Evolutionary conservation across 2,797 vertebrate species (phyloP), one percentile per base, ranked within the genome.

Genomic region (Lateolabrax maculatus): DNA sequence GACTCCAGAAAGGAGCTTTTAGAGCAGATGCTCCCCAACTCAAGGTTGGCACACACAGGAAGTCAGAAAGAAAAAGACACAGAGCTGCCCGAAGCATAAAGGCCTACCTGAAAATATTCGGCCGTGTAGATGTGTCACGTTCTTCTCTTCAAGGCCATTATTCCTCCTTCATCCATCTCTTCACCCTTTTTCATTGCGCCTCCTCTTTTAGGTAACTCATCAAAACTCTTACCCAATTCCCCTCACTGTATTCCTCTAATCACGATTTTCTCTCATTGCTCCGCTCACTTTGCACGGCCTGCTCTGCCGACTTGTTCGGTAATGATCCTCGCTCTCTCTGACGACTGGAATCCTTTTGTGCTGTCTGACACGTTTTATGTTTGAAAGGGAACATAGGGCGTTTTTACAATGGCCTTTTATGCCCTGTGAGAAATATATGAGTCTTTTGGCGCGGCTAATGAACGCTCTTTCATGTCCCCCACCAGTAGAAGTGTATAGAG

Each of bases 381-480:
- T 89, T 93, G 89, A 93, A 92, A 93, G 89, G 87, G 89, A 93
- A 92, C 90, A 92, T 90, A 92, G 92, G 90, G 88, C 80, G 64
- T 87, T 91, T 93, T 92, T 90, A 93, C 93, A 94, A 93, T 94
- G 94, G 89, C 86, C 93, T 90, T 93, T 93, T 91, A 92, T 94
- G 89, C 92, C 92, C 92, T 91, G 88, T 86, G 92, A 92, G 91
- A 92, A 93, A 93, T 93, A 92, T 94, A 93, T 77, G 90, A 93
- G 92, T 90, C 90, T 93, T 91, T 93, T 85, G 92, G 90, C 41
- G 71, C 73, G 11, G 87, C 89, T 93, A 93, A 93, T 93, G 92
- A 94, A 93, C 86, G 88, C 82, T 77, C 91, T 94, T 94, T 93
- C 92, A 94, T 94, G 92, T 90, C 77, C 77, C 70, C 72, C 84